These are phyloP conservation scores for Seriola aureovittata DNA, from an alignment of 2,113 vertebrate genomes.

Conservation along the genomic window DNA sequence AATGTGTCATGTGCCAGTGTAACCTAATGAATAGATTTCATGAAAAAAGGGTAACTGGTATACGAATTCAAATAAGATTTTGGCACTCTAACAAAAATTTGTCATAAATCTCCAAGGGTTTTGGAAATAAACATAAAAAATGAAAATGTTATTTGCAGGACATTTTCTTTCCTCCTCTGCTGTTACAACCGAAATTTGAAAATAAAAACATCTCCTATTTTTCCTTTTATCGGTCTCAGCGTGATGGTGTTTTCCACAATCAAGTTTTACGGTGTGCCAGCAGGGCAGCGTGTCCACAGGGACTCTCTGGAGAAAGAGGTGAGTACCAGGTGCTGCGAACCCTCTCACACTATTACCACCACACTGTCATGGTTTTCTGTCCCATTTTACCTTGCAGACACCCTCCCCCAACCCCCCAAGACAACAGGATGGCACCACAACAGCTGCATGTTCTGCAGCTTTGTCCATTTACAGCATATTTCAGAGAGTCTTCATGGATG, in stretches of 20 bases:
- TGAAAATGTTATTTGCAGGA: conserved; percentile 38
- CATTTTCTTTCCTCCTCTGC: conserved; percentile 34
- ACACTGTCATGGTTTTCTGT: conserved; percentile 64
- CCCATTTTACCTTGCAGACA: conserved; percentile 72
- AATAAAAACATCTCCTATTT: conserved; percentile 61
- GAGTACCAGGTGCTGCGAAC: conserved; percentile 78
- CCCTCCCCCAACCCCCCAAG: conserved; percentile 30
- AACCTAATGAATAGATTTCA: not conserved
- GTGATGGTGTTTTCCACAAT: conserved; percentile 82
- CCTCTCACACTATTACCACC: conserved; percentile 70
- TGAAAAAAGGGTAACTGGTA: not conserved
- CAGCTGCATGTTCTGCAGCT: conserved; percentile 73
- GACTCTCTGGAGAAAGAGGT: conserved; percentile 75
- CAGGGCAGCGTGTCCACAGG: conserved; percentile 71
- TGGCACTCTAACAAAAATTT: not conserved
- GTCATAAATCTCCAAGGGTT: not conserved
- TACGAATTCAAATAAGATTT: not conserved
- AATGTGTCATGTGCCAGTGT: not conserved
- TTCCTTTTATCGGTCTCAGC: conserved; percentile 77
- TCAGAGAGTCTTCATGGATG: conserved; percentile 31
- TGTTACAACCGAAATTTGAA: conserved; percentile 50
- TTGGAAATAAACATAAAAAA: conserved; percentile 10
- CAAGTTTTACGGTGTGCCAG: conserved; percentile 81
- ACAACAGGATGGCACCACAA: conserved; percentile 66
- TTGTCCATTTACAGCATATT: conserved; percentile 62